Base-by-base conservation (phyloP, 2,113 vertebrate species). In the Scophthalmus maximus region DNA sequence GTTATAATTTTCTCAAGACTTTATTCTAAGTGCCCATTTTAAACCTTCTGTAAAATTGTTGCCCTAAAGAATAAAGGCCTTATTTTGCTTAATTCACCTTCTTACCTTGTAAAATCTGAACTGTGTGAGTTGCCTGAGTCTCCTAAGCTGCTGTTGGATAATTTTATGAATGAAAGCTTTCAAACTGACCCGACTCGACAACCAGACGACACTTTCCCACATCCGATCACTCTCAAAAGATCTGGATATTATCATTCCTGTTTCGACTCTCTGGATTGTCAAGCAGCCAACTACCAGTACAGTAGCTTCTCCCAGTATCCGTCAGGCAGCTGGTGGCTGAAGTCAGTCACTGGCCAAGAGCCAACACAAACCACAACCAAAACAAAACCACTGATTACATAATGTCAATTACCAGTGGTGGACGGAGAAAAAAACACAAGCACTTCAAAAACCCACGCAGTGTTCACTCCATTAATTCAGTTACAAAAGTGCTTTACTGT, bases 341-440 rank as follows among this genome's bases (percentile, higher is more conserved):
- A 76, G 30, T 25, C 38, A 76, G 63, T 15, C 60, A 20, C 23
- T 61, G 73, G 53, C 15, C 26, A 8, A n/a, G 9, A 66, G 76
- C 76, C 76, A 72, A 56, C 30, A 51, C 62, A 55, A 4, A 18
- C 64, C 38, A 30, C 5, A 60, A 52, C 63, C 66, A 40, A 58
- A 81, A 82, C 74, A 83, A 77, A 57, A 32, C 15, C 68, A 9
- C 8, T 17, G 4, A 69, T 82, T 79, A 68, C 26, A 63, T 71
- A 81, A 88, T 47, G 61, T 10, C 17, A 47, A 50, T 56, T 40
- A 67, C 9, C 40, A 47, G 26, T 20, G n/a, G n/a, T 47, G 20
- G n/a, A 47, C 44, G 20, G 40, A 42, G 40, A 42, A 34, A 42
- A 42, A 42, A 7, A 12, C 40, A 2, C 17, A 7, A 3, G 2